Evolutionary conservation across 1,140 invertebrate species (phyloP), one percentile per base, ranked within the genome.

Genomic region (Drosophila mojavensis): DNA sequence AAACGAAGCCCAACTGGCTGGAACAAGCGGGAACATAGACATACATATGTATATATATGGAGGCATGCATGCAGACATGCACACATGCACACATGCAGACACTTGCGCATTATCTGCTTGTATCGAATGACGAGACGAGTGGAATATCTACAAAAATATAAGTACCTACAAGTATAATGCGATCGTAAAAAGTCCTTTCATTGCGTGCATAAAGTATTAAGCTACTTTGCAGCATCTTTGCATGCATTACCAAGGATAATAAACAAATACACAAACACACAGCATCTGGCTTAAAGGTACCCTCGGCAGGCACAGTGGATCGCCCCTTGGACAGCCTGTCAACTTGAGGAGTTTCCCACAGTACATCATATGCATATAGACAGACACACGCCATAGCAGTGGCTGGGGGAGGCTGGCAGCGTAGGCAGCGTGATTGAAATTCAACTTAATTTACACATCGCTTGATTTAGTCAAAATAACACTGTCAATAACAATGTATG

Each of bases 151-250:
- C 72, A 78, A 72, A 88, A 79, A 89, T 89, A 79, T 89, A 88
- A 88, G 83, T 79, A 83, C 73, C 51, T 79, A 82, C 82, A 86
- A 88, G 84, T 76, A 89, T 89, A 89, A 90, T 89, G 85, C 81
- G 84, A 89, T 89, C 84, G 80, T 89, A 89, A 89, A 88, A 88
- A 89, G 84, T 82, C 84, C 81, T 83, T 89, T 89, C 84, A 89
- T 90, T 89, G 84, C 84, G 68, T 81, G 85, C 84, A 89, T 89
- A 89, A 89, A 89, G 85, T 89, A 81, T 89, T 89, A 89, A 89
- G 84, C 84, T 89, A 89, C 84, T 89, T 89, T 89, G 85, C 84
- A 89, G 81, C 84, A 81, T 89, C 84, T 89, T 89, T 90, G 84
- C 85, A 89, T 89, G 84, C 81, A 89, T 84, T 83, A 89, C 74